These are phyloP conservation scores for Chiloscyllium punctatum DNA, from an alignment of 2,797 vertebrate species.

Conservation along the genomic window DNA sequence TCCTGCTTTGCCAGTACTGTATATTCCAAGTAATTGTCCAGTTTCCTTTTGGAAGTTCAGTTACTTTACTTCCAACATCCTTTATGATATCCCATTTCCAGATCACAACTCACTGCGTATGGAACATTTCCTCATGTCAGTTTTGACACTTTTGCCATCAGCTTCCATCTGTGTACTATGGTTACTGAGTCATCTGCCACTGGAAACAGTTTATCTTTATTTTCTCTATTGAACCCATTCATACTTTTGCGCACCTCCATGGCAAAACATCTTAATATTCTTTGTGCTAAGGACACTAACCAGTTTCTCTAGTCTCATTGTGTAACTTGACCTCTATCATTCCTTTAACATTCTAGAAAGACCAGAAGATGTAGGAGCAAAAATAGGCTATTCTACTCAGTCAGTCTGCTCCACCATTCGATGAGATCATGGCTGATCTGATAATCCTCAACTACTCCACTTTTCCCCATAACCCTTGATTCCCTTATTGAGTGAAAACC, in stretches of 20 bases:
- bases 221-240: not conserved
- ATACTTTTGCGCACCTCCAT: not conserved
- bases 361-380: too few relatives aligned
- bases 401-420: too few relatives aligned
- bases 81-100: not conserved
- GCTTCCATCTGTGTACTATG: not conserved
- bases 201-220: not conserved
- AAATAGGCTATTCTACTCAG: too few relatives aligned
- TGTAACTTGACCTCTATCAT: not conserved
- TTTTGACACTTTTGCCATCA: not conserved
- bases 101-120: not conserved
- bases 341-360: not conserved
- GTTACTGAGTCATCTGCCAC: not conserved
- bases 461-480: too few relatives aligned
- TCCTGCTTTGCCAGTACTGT: not conserved
- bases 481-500: too few relatives aligned
- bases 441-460: too few relatives aligned
- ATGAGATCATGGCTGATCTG: too few relatives aligned
- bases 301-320: too few relatives aligned
- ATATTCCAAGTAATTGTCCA: not conserved
- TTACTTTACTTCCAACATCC: not conserved
- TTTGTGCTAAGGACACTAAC: too few relatives aligned
- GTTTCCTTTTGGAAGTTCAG: not conserved
- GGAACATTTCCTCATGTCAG: not conserved
- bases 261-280: too few relatives aligned